Percentiles rank a stretch among this genome's conserved stretches.
Conservation (phyloP, 2,797 vertebrate species). For the Enteromius fasciolatus region DNA sequence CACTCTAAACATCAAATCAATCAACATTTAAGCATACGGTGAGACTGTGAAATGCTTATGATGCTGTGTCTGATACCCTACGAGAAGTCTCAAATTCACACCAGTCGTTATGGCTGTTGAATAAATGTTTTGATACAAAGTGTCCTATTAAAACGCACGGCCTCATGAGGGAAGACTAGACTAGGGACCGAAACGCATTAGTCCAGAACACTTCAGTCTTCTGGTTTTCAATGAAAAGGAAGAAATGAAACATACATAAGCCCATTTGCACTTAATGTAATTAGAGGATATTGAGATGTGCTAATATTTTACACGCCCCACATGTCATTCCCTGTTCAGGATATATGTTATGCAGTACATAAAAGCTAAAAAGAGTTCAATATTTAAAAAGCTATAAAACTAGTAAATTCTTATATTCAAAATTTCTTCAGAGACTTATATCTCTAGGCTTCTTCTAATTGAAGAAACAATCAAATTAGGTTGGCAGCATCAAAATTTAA, state of each 20-base stretch:
- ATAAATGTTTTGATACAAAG: conserved; percentile 21
- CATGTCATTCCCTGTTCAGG: not conserved
- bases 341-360: conserved; percentile 6
- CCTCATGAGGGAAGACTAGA: not conserved
- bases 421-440: not conserved
- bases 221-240: conserved; percentile 6
- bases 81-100: conserved; percentile 14
- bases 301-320: conserved; percentile 60
- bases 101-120: conserved; percentile 1
- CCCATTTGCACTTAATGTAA: conserved; percentile 14
- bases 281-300: conserved; percentile 10
- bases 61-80: conserved; percentile 14
- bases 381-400: not conserved
- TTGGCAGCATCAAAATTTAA: not conserved
- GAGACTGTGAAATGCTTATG: not conserved
- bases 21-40: conserved; percentile 48
- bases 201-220: not conserved
- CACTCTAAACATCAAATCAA: conserved; percentile 49
- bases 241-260: conserved; percentile 19
- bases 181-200: not conserved
- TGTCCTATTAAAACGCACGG: not conserved
- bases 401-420: not conserved
- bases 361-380: not conserved
- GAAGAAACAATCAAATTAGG: not conserved
- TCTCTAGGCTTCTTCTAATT: not conserved